phyloP scores from a whole-genome alignment of 2,888 invertebrate species.

The Suillia variegata region DNA sequence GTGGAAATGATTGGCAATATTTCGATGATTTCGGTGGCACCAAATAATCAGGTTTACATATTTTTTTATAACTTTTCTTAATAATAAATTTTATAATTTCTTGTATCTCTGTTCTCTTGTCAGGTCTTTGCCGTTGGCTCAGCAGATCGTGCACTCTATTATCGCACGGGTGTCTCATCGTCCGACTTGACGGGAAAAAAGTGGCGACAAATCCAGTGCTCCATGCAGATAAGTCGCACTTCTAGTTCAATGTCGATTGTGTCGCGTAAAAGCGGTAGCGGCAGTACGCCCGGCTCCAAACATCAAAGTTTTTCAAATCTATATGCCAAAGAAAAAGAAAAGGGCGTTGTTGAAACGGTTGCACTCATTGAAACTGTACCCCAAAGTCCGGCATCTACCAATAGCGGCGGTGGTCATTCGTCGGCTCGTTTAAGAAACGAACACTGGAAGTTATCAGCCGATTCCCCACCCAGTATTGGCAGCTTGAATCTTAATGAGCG shows the following conservation, averaged over 20 bases:
- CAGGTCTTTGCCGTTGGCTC: constrained; percentile 78
- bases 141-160: constrained; percentile 80
- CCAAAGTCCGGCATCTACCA: constrained; percentile 69
- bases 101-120: not conserved
- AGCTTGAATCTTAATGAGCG: constrained; percentile 57
- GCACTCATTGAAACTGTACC: constrained; percentile 63
- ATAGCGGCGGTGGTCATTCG: constrained; percentile 54
- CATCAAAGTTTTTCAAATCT: constrained; percentile 73
- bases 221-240: constrained; percentile 81
- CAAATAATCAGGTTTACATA: constrained; percentile 77
- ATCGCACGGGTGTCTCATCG: constrained; percentile 75
- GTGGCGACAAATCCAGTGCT: constrained; percentile 81
- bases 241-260: constrained; percentile 79
- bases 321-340: constrained; percentile 57
- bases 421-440: constrained; percentile 53
- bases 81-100: not conserved
- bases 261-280: constrained; percentile 60
- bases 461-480: constrained; percentile 58
- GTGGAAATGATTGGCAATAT: constrained; percentile 88
- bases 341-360: constrained; percentile 58
- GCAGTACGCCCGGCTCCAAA: constrained; percentile 66
- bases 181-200: constrained; percentile 84
- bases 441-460: constrained; percentile 53
- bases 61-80: not conserved
- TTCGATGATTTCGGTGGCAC: constrained; percentile 80